Evolutionary conservation across 2,888 invertebrate species (phyloP), one percentile per base, ranked within the genome.

Genomic region (Dioctria rufipes): DNA sequence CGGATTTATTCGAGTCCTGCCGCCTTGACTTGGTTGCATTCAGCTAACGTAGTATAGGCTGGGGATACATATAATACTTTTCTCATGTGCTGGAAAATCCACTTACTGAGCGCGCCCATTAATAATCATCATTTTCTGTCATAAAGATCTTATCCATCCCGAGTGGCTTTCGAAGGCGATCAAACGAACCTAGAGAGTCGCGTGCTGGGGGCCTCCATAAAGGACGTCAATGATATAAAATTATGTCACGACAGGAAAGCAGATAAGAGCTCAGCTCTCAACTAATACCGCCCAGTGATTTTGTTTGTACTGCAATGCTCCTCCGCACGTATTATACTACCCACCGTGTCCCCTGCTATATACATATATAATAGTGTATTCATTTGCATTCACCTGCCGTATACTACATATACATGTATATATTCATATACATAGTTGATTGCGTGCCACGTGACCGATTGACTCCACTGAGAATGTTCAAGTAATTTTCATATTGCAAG

Each of bases 181-280:
- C 83, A 83, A 80, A 81, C 71, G 77, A 83, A 75, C 75, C 81
- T 66, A 77, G 25, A 25, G 25, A 69, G 69, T 81, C 82, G 80
- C 81, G 82, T 80, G 82, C 66, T 80, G 80, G 75, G 25, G 25
- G 25, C 75, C 65, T 40, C 37, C 39, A 43, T 73, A 78, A 82
- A 58, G 63, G 69, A 79, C 77, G 79, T 71, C 81, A 86, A 86
- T 87, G 86, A 88, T 87, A 87, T 87, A 87, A 88, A 87, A 88
- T 87, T 88, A 86, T 88, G 86, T 87, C 88, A 89, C 89, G 88
- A 89, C 88, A 89, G 88, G 88, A 89, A 89, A 85, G 87, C 84
- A 88, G 88, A 88, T 89, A 88, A 88, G 89, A 87, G 86, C 87
- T 43, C 54, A 51, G 49, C 58, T 80, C 78, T 75, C 43, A 73